Evolutionary conservation across 1,140 invertebrate species (phyloP), one percentile per base, ranked within the genome.

Genomic region (Pachyrhynchus sulphureomaculatus): DNA sequence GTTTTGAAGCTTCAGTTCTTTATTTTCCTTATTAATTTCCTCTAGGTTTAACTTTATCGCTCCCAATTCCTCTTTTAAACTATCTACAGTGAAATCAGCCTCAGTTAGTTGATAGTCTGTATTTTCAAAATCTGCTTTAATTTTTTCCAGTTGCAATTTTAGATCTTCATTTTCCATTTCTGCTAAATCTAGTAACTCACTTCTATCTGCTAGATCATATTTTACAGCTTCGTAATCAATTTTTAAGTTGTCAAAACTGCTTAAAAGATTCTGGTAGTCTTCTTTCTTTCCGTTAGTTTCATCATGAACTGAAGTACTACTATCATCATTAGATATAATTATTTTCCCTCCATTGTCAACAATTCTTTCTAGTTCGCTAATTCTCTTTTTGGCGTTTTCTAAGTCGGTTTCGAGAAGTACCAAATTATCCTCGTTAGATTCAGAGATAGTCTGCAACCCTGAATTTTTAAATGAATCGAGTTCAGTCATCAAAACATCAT

Each of bases 351-450:
- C n/a, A 47, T 56, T 41, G 20, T 64, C 64, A 20, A 67, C 62
- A 12, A 68, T 66, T 18, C 59, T 48, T 64, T 76, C 72, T 9
- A 76, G 37, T 33, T 76, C 69, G 51, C 66, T 57, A 37, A 74
- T 75, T 56, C 66, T 62, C 61, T 67, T 67, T 44, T 70, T 71
- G 12, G 70, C 65, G 42, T 66, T 68, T 42, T 84, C 84, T 39
- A 86, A 66, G 74, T 85, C 83, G 0, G 76, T 76, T 72, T 87
- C 84, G 64, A 86, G 70, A 60, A 82, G 78, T 0, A 80, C 72
- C 32, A 85, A 71, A 65, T 82, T 85, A 61, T 86, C 84, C 76
- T 87, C 85, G 68, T 86, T 84, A 2, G 83, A 80, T 75, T 87
- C 84, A 39, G 83, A 81, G 47, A 87, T 87, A 8, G 85, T 84